phyloP scores from a whole-genome alignment of 2,888 invertebrate species.

The Rhaphigaster nebulosa region DNA sequence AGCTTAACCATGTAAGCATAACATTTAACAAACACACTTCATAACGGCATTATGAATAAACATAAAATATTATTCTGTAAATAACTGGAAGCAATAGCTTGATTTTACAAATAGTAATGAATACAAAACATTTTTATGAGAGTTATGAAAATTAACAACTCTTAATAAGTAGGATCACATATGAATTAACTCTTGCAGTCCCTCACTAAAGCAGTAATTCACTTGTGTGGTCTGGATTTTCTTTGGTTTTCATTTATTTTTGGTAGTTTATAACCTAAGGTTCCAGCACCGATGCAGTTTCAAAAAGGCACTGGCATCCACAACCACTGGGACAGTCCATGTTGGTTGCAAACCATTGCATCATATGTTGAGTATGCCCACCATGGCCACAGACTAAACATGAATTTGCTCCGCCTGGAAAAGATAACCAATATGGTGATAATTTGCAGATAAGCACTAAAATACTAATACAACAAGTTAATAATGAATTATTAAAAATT shows the following conservation, averaged over 20 bases:
- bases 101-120: not conserved
- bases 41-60: not conserved
- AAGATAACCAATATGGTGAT: not conserved
- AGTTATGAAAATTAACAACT: not conserved
- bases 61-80: not conserved
- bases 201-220: not conserved
- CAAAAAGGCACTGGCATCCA: conserved; percentile 88
- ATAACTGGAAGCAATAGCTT: not conserved
- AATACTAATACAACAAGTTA: not conserved
- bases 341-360: conserved; percentile 84
- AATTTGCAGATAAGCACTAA: not conserved
- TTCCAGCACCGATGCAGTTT: conserved; percentile 74
- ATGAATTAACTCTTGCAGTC: not conserved
- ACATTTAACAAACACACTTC: not conserved
- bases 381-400: conserved; percentile 94
- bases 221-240: not conserved
- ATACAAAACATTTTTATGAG: not conserved
- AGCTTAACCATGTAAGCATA: not conserved
- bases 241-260: conserved; percentile 7
- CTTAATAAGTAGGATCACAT: not conserved
- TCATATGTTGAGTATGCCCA: conserved; percentile 88
- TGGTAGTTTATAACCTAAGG: conserved; percentile 66
- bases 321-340: conserved; percentile 91
- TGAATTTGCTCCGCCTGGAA: conserved; percentile 75
- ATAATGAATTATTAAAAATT: not conserved